Conservation (phyloP, 2,797 vertebrate species). For the Gambusia yucatana region DNA sequence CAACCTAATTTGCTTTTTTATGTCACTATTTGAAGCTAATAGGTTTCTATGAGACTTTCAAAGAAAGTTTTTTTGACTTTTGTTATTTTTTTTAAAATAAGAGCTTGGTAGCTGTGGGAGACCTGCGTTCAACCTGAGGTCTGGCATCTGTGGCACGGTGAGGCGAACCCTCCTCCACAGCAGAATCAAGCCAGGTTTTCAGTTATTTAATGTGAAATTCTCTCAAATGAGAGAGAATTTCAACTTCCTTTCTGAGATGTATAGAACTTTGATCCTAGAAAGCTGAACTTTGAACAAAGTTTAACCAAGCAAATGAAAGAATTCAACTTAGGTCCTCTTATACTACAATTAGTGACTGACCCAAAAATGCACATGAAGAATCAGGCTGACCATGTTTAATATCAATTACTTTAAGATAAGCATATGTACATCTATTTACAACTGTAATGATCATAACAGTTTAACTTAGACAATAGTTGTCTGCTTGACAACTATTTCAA, state of each 20-base stretch:
- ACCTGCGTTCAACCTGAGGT: neutral
- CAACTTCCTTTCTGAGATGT: too few species aligned
- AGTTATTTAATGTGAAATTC: too few species aligned
- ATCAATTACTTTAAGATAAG: slow-evolving; percentile 9
- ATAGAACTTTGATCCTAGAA: too few species aligned
- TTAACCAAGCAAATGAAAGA: too few species aligned
- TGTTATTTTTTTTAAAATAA: neutral
- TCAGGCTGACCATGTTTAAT: neutral
- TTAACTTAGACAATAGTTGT: too few species aligned
- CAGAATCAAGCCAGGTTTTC: neutral
- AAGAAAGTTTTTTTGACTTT: neutral
- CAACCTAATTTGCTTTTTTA: neutral
- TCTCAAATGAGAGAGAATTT: too few species aligned
- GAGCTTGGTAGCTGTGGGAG: neutral
- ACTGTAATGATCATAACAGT: neutral
- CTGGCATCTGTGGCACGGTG: neutral
- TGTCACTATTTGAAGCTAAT: neutral
- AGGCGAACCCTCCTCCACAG: neutral
- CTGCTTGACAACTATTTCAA: slow-evolving; percentile 1
- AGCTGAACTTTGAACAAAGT: too few species aligned
- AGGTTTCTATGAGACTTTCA: neutral
- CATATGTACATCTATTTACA: neutral
- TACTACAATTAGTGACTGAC: neutral
- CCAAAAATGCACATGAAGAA: slow-evolving; percentile 2
- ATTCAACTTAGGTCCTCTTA: too few species aligned